A percentile compares a stretch with the other conserved stretches of the same genome.
Conservation (phyloP, 2,888 invertebrate genomes). For the Temnothorax rugatulus region DNA sequence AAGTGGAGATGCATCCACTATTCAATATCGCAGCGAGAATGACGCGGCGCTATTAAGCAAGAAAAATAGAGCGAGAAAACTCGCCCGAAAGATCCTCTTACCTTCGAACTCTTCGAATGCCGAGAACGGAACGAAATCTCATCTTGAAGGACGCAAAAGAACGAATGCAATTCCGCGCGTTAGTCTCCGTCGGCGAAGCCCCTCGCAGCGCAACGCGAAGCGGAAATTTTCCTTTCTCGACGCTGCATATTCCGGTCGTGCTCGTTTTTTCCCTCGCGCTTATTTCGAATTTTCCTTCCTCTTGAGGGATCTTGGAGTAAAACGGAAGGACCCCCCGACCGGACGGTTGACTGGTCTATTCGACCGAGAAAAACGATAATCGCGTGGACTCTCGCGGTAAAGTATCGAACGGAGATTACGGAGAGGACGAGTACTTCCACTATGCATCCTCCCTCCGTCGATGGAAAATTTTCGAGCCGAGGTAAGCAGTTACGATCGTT, state of each 20-base stretch:
- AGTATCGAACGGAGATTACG: constrained; percentile 50
- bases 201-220: background rate
- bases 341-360: constrained; percentile 29
- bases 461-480: constrained; percentile 62
- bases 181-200: constrained; percentile 40
- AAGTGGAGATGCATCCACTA: background rate
- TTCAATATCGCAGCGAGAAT: background rate
- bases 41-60: constrained; percentile 22
- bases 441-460: constrained; percentile 41
- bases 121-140: constrained; percentile 38
- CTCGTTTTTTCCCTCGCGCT: constrained; percentile 2
- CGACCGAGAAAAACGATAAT: constrained; percentile 60
- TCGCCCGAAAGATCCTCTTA: constrained; percentile 23
- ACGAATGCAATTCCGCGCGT: constrained; percentile 52
- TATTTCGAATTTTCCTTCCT: constrained; percentile 50
- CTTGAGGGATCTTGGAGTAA: constrained; percentile 12
- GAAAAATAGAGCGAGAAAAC: constrained; percentile 4
- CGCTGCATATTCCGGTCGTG: constrained; percentile 17
- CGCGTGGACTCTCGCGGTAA: constrained; percentile 45
- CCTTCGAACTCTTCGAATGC: constrained; percentile 14
- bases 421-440: constrained; percentile 49
- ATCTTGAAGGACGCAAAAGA: constrained; percentile 41
- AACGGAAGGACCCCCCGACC: background rate
- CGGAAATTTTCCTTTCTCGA: constrained; percentile 25
- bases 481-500: constrained; percentile 69